Base-by-base conservation (phyloP, 2,888 invertebrate species). In the Diarsia brunnea region DNA sequence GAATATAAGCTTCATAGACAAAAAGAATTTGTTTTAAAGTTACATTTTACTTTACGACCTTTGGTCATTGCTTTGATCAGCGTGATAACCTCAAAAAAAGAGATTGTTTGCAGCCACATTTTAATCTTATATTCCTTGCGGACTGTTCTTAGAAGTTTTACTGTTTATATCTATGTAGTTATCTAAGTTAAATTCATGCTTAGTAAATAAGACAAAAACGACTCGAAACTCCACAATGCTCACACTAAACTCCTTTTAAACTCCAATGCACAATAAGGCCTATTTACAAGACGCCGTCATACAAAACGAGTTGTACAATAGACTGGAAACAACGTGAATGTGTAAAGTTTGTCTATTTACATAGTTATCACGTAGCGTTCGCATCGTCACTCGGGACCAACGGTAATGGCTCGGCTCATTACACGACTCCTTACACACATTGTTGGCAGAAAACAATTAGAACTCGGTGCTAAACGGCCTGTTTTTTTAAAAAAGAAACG, bases 321-420 rank as follows among this genome's bases (percentile, higher is more conserved):
- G 75, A 73, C 73, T 75, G 38, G 73, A 82, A 88, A 89, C 90
- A 89, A 89, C 88, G 85, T 68, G 73, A 87, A 89, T 87, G 87
- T 75, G 76, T 67, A 82, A 90, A 88, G 84, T 88, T 89, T 81
- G 82, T 87, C 74, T 87, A 87, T 89, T 88, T 86, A 81, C 85
- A 85, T 78, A 87, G 85, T 87, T 88, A 83, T 82, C 77, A 82
- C 84, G 83, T 73, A 73, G 38, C 78, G 79, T 86, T 84, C 78
- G 77, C 83, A 78, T 81, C 80, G 86, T 88, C 88, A 88, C 80
- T 70, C 73, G 79, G 70, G 70, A 80, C 69, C 75, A 73, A 64
- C 66, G 87, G 87, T 92, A 92, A 92, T 91, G 90, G 75, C 81
- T 74, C 51, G 61, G 85, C 91, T 92, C 91, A 90, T 92, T 91